Conservation (phyloP, 2,888 invertebrate genomes). For the Creontiades dilutus region DNA sequence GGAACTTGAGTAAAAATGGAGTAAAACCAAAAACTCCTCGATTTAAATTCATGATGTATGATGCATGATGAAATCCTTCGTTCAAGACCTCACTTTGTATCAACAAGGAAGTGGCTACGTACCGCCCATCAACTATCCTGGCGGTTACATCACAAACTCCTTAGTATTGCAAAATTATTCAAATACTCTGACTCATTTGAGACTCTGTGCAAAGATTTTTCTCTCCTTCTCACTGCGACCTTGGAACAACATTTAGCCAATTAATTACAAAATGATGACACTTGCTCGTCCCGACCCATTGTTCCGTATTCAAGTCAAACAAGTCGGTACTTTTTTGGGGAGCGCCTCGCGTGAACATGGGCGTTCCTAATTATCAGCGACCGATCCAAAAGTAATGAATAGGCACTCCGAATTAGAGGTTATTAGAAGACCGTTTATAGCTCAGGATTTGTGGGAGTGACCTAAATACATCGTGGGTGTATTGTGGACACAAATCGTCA, state of each 20-base stretch:
- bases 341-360: background rate
- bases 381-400: background rate
- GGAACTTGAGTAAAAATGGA: too few species aligned
- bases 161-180: background rate
- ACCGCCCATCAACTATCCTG: too few species aligned
- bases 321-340: background rate
- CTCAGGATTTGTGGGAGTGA: conserved; percentile 17
- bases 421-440: conserved; percentile 31
- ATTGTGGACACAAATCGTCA: conserved; percentile 18
- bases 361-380: background rate
- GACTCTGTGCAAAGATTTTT: background rate
- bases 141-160: background rate
- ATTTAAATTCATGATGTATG: too few species aligned
- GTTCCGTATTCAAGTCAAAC: background rate
- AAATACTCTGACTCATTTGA: background rate
- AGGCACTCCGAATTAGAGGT: background rate
- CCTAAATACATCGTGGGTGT: conserved; percentile 25
- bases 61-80: too few species aligned
- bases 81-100: too few species aligned
- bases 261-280: conserved; percentile 23
- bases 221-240: background rate
- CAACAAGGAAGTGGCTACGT: too few species aligned
- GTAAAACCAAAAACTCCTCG: too few species aligned
- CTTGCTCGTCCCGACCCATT: background rate
- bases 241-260: conserved; percentile 4